phyloP scores from a whole-genome alignment of 1,140 invertebrate species.

The Drosophila nigromelanica region DNA sequence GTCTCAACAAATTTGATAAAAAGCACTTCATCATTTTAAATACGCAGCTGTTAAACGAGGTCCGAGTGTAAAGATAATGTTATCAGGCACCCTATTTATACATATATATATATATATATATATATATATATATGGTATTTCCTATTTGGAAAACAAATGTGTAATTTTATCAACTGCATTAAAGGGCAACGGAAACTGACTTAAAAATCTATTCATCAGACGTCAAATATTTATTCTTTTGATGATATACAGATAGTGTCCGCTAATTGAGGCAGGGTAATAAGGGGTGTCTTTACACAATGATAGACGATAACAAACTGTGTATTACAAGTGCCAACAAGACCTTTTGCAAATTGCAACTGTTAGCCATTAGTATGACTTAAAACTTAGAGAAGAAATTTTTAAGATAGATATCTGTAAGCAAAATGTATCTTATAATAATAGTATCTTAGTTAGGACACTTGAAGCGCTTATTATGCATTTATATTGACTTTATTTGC shows the following conservation, averaged over 20 bases:
- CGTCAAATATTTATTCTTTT: background rate
- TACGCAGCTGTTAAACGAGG: background rate
- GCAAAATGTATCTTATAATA: too few species aligned
- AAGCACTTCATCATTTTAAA: slow-evolving; percentile 5
- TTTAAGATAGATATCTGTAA: too few species aligned
- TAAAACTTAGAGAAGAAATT: too few species aligned
- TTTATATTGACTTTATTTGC: slow-evolving; percentile 1
- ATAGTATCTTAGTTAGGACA: too few species aligned
- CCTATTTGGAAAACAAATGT: slow-evolving; percentile 1
- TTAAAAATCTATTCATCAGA: slow-evolving; percentile 34
- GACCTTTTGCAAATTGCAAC: background rate
- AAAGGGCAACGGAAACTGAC: background rate
- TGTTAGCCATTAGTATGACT: too few species aligned
- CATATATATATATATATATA: too few species aligned
- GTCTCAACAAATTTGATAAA: background rate
- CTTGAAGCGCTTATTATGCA: background rate
- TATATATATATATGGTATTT: background rate
- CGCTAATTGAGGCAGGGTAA: background rate
- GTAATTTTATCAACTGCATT: background rate
- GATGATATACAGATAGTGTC: background rate
- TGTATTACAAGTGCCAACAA: slow-evolving; percentile 2
- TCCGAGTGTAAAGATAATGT: background rate
- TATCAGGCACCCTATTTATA: background rate
- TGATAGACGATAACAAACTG: slow-evolving; percentile 8
- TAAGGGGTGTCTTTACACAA: too few species aligned